Percentiles rank a stretch among this genome's conserved stretches.
phyloP scores from a whole-genome alignment of 2,888 invertebrate genomes.

The Temnothorax rugatulus region DNA sequence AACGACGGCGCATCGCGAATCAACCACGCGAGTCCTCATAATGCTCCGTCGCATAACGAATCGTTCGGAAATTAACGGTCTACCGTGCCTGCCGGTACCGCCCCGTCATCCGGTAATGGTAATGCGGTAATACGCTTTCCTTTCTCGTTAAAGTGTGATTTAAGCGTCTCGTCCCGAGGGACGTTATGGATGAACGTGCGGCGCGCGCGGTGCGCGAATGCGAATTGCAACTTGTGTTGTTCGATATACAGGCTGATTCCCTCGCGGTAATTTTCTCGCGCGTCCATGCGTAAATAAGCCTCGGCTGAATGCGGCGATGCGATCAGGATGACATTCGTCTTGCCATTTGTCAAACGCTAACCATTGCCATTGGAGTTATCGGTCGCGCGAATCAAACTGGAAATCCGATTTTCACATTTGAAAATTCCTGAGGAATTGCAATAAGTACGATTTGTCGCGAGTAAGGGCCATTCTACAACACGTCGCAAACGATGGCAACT shows the following conservation, averaged over 20 bases:
- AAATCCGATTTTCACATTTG: slow-evolving; percentile 26
- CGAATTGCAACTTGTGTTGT: slow-evolving; percentile 25
- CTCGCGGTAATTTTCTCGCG: slow-evolving; percentile 49
- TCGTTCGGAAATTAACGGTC: slow-evolving; percentile 73
- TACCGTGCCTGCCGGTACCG: slow-evolving; percentile 52
- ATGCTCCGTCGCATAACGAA: slow-evolving; percentile 68
- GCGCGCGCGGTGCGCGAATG: slow-evolving; percentile 38
- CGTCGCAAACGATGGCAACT: no score
- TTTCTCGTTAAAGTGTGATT: slow-evolving; percentile 76
- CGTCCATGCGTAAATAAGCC: slow-evolving; percentile 44
- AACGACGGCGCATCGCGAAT: slow-evolving; percentile 61
- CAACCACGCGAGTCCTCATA: slow-evolving; percentile 43
- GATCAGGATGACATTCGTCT: slow-evolving; percentile 36
- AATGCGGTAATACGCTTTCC: slow-evolving; percentile 67
- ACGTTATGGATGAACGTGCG: slow-evolving; percentile 63
- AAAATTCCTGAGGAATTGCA: slow-evolving; percentile 4
- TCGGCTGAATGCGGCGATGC: slow-evolving; percentile 12
- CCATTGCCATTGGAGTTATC: neutral
- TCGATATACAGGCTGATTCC: slow-evolving; percentile 28
- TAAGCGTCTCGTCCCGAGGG: slow-evolving; percentile 57
- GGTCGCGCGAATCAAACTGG: slow-evolving; percentile 25
- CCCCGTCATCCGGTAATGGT: slow-evolving; percentile 54
- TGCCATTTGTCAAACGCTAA: slow-evolving; percentile 50
- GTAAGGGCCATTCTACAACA: neutral
- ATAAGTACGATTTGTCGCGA: neutral